Percentiles rank a stretch among this genome's conserved stretches.
These are phyloP conservation scores for Drosophila eohydei DNA, from an alignment of 2,888 invertebrate species.

Conservation along the genomic window DNA sequence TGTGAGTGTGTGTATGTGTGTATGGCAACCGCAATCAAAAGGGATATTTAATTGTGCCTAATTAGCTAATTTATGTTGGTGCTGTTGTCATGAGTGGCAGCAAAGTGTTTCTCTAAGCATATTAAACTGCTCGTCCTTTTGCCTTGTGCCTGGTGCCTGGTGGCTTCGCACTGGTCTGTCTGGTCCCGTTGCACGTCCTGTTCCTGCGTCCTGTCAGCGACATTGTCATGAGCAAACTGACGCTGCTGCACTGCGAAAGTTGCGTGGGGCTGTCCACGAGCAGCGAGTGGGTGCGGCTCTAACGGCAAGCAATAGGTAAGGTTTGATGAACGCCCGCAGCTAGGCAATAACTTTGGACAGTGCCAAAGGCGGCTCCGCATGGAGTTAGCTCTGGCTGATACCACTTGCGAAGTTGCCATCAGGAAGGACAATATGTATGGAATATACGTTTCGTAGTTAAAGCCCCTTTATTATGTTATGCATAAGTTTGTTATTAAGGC, in stretches of 20 bases:
- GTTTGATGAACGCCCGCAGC: constrained; percentile 28
- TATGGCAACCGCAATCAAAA: constrained; percentile 73
- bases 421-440: not conserved
- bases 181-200: constrained; percentile 5
- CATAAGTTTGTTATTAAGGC: no score
- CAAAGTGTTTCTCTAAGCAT: constrained; percentile 70
- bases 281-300: not conserved
- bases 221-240: constrained; percentile 42
- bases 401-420: not conserved
- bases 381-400: not conserved
- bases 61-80: constrained; percentile 78
- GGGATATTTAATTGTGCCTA: constrained; percentile 79
- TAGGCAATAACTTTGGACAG: constrained; percentile 38
- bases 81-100: constrained; percentile 51
- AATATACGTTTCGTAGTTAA: not conserved
- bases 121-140: constrained; percentile 44
- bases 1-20: constrained; percentile 20
- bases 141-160: constrained; percentile 1
- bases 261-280: constrained; percentile 7
- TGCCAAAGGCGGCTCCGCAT: not conserved
- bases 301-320: not conserved
- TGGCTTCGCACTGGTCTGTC: not conserved
- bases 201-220: constrained; percentile 22
- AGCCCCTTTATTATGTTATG: no score
- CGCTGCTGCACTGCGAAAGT: constrained; percentile 2